Conservation (phyloP, 2,797 vertebrate genomes). For the Mormyrops attenuatus region DNA sequence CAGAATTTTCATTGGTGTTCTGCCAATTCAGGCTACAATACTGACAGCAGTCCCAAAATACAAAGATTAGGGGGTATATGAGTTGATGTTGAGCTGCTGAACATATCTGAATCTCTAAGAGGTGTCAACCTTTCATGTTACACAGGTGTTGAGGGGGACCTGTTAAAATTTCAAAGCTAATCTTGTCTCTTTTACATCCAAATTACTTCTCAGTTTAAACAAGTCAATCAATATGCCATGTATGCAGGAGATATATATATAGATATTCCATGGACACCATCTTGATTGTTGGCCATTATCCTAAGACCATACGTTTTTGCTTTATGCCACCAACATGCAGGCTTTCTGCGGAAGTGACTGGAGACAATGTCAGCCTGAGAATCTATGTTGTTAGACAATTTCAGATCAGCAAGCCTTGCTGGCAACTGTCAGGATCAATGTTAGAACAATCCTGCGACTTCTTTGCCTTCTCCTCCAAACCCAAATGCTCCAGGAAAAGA, state of each 20-base stretch:
- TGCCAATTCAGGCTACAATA: not conserved
- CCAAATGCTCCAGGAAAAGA: not conserved
- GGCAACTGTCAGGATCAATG: not conserved
- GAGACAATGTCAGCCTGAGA: not conserved
- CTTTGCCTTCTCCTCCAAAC: not conserved
- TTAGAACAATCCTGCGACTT: not conserved
- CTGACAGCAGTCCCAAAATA: not conserved
- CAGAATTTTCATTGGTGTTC: not conserved
- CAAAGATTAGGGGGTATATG: not conserved
- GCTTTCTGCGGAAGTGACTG: not conserved
- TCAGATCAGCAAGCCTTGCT: not conserved
- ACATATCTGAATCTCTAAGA: not conserved
- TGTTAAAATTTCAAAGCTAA: not conserved
- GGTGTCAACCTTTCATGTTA: not conserved
- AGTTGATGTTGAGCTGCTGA: not conserved
- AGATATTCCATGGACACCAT: not conserved
- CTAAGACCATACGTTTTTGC: not conserved
- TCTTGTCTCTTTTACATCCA: not conserved
- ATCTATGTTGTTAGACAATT: not conserved
- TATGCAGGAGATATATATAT: no score
- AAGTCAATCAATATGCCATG: not conserved
- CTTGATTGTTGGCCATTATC: not conserved
- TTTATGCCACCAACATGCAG: not conserved
- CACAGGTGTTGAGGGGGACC: not conserved
- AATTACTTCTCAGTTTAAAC: not conserved